Percentiles rank a stretch among this genome's conserved stretches.
Conservation (phyloP, 2,888 invertebrate genomes). For the Pheosia gnoma region DNA sequence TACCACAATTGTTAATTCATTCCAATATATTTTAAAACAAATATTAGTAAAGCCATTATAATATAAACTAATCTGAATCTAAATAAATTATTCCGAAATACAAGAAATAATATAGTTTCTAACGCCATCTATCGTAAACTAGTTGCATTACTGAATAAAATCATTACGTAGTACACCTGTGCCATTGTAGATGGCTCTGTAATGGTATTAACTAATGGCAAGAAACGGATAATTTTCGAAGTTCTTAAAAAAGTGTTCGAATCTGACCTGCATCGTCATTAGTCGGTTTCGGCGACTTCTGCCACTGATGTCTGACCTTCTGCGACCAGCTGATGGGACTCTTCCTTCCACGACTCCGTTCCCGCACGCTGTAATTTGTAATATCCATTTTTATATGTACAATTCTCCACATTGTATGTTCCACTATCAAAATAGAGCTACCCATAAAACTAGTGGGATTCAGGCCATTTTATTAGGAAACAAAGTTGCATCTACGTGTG, state of each 20-base stretch:
- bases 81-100: too few relatives aligned
- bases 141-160: slow-evolving; percentile 20
- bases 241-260: not conserved
- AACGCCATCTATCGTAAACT: slow-evolving; percentile 40
- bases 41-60: too few relatives aligned
- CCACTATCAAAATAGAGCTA: too few relatives aligned
- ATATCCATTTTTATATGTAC: slow-evolving; percentile 45
- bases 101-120: not conserved
- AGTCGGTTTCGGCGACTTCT: slow-evolving; percentile 75
- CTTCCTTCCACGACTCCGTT: slow-evolving; percentile 79
- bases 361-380: slow-evolving; percentile 78
- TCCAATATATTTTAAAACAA: too few relatives aligned
- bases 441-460: too few relatives aligned
- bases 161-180: slow-evolving; percentile 12
- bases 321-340: slow-evolving; percentile 85
- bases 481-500: slow-evolving; percentile 14
- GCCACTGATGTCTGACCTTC: slow-evolving; percentile 86
- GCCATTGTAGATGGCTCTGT: slow-evolving; percentile 58
- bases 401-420: not conserved
- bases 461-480: not conserved
- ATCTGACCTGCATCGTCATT: slow-evolving; percentile 65
- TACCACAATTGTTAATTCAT: slow-evolving; percentile 10
- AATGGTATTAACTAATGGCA: not conserved
- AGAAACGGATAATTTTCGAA: not conserved
- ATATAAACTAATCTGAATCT: too few relatives aligned